A percentile compares a stretch with the other conserved stretches of the same genome.
Conservation (phyloP, 1,140 invertebrate species). For the Euschistus heros region DNA sequence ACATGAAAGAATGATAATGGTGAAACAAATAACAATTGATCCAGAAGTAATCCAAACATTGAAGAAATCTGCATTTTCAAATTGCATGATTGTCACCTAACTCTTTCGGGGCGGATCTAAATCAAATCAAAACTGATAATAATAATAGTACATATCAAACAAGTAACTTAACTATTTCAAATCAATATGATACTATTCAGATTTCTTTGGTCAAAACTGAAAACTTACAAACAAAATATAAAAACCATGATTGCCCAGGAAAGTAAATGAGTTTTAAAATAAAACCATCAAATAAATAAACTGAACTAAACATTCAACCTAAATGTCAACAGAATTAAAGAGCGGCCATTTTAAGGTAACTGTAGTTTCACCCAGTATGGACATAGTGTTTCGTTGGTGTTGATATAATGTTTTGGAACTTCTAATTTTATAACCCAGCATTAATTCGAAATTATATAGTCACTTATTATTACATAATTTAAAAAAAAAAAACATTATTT, state of each 20-base stretch:
- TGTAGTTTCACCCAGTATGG: too few relatives aligned
- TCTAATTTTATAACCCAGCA: too few relatives aligned
- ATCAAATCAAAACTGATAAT: neutral
- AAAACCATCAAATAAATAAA: slow-evolving; percentile 1
- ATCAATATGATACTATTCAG: neutral
- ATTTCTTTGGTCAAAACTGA: neutral
- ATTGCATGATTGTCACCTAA: slow-evolving; percentile 14
- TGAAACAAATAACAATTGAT: slow-evolving; percentile 23
- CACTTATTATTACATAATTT: too few relatives aligned
- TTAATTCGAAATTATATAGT: too few relatives aligned
- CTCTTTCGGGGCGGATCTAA: slow-evolving; percentile 5
- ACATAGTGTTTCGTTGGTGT: too few relatives aligned
- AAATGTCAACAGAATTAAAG: neutral
- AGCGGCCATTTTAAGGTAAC: neutral
- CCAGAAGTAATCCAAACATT: slow-evolving; percentile 25
- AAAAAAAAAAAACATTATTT: too few relatives aligned
- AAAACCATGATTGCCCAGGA: slow-evolving; percentile 5
- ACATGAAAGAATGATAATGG: slow-evolving; percentile 27
- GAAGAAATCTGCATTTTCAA: slow-evolving; percentile 20
- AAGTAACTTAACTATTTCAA: neutral
- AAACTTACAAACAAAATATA: neutral
- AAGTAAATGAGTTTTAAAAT: neutral
- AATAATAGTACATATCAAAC: neutral
- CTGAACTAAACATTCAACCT: neutral
- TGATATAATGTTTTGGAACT: too few relatives aligned